Conservation (phyloP, 2,888 invertebrate genomes). For the Drosophila yooni region DNA sequence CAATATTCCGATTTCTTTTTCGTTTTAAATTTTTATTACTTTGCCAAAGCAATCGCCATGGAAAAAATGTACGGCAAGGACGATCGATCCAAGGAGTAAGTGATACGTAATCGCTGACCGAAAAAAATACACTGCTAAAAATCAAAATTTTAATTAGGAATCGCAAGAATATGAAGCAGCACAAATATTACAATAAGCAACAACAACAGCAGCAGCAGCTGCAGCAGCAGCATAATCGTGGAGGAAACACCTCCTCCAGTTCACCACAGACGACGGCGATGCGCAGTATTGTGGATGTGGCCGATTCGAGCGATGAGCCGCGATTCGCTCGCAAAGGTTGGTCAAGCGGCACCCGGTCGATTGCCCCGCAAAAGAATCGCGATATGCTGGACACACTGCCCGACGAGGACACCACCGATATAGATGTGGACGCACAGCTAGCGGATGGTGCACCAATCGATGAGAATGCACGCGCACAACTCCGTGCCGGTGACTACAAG, state of each 20-base stretch:
- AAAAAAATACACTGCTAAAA: neutral
- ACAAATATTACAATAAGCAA: slow-evolving; percentile 59
- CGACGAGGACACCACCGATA: slow-evolving; percentile 36
- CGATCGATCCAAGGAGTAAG: slow-evolving; percentile 83
- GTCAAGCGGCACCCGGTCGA: slow-evolving; percentile 54
- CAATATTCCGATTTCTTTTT: neutral
- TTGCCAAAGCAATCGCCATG: slow-evolving; percentile 4
- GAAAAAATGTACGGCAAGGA: slow-evolving; percentile 80
- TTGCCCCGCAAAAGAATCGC: slow-evolving; percentile 62
- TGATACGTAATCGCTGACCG: slow-evolving; percentile 36
- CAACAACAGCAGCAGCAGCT: slow-evolving; percentile 48
- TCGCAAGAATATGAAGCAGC: slow-evolving; percentile 81
- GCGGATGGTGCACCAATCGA: slow-evolving; percentile 67
- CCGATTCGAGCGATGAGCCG: slow-evolving; percentile 83
- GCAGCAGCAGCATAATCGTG: slow-evolving; percentile 29
- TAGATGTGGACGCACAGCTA: slow-evolving; percentile 36
- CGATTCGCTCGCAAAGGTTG: slow-evolving; percentile 74
- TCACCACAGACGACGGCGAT: slow-evolving; percentile 70
- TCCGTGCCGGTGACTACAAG: slow-evolving; percentile 84
- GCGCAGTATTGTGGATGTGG: slow-evolving; percentile 83
- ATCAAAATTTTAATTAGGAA: slow-evolving; percentile 65
- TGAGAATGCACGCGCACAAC: slow-evolving; percentile 76
- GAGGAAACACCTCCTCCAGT: slow-evolving; percentile 74
- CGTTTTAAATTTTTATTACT: slow-evolving; percentile 28
- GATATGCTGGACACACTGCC: slow-evolving; percentile 58